Conservation (phyloP, 2,113 vertebrate genomes). For the Phaethornis superciliosus region DNA sequence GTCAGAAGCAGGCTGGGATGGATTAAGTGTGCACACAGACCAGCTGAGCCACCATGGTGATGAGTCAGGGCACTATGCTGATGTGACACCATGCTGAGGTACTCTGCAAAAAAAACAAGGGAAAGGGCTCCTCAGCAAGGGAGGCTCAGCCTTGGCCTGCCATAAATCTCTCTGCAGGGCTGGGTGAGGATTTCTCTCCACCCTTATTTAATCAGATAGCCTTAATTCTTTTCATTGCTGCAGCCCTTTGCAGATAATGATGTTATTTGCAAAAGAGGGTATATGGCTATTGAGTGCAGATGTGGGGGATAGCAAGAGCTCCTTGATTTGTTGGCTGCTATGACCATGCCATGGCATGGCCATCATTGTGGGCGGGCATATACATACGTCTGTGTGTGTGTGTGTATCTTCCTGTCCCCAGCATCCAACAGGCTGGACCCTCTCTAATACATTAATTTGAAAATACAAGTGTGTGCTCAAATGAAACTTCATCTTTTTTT, state of each 20-base stretch:
- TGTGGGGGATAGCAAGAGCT: neutral
- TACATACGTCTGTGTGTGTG: no score
- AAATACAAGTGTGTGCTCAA: neutral
- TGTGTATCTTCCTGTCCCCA: neutral
- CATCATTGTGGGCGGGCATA: fast-evolving
- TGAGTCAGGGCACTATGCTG: neutral
- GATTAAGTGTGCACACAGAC: neutral
- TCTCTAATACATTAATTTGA: neutral
- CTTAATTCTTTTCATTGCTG: neutral
- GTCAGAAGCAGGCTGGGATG: neutral
- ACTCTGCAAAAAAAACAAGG: neutral
- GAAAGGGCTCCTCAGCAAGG: neutral
- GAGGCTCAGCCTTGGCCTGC: neutral
- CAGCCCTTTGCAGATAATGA: neutral
- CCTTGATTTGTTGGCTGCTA: neutral
- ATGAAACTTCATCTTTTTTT: neutral
- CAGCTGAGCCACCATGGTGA: neutral
- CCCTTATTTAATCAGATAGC: neutral
- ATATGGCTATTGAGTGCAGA: neutral
- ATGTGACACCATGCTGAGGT: fast-evolving
- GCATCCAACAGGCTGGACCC: neutral
- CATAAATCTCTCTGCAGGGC: neutral
- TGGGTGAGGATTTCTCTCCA: neutral
- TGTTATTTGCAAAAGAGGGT: neutral
- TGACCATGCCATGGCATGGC: neutral